Percentiles rank a stretch among this genome's conserved stretches.
Evolutionary conservation across 1,140 invertebrate species (phyloP).

Genomic region (Polypedilum pembai): DNA sequence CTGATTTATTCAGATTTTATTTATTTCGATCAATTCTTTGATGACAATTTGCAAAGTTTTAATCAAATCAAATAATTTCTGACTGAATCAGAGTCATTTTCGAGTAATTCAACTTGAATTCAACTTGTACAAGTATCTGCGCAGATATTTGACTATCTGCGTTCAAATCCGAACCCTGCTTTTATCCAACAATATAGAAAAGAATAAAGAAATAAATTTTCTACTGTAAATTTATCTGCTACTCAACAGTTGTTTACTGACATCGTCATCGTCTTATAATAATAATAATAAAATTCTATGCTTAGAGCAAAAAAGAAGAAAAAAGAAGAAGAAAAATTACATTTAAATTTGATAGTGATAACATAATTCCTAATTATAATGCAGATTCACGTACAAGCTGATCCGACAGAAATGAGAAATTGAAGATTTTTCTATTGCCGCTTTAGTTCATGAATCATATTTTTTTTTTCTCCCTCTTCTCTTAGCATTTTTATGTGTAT

Average conservation of each 20-base stretch:
- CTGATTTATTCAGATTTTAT: too few species aligned
- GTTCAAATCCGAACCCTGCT: too few species aligned
- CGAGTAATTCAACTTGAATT: too few species aligned
- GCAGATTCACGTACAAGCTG: constrained; percentile 9
- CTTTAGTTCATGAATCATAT: too few species aligned
- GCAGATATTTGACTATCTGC: too few species aligned
- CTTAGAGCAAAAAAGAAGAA: neutral
- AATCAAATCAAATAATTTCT: too few species aligned
- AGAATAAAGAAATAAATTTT: constrained; percentile 15
- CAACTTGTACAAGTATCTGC: too few species aligned
- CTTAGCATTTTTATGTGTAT: too few species aligned
- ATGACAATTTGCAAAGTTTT: too few species aligned
- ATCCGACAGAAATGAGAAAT: neutral
- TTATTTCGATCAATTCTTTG: too few species aligned
- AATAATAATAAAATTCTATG: neutral
- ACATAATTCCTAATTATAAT: constrained; percentile 19
- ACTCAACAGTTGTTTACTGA: constrained; percentile 12
- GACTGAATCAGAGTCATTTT: too few species aligned
- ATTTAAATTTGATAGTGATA: constrained; percentile 14
- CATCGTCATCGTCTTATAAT: neutral
- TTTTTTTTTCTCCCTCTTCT: too few species aligned
- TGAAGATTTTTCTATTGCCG: neutral
- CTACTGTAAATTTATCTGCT: neutral
- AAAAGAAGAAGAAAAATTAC: neutral
- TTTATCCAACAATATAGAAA: neutral